These are phyloP conservation scores for Xenopus tropicalis DNA, from an alignment of 2,113 vertebrate genomes.

Conservation along the genomic window UCB_Xtro_10.0 CM004449.2:94266001-94266500, in stretches of 20 bases:
- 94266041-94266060: constrained; percentile 59
- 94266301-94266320: background rate
- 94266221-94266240: background rate
- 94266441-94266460: constrained; percentile 13
- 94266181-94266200: constrained; percentile 19
- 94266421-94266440: background rate
- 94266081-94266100: constrained; percentile 61
- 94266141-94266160: background rate
- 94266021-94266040: constrained; percentile 51
- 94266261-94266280: background rate
- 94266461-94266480: background rate
- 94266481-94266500: constrained; percentile 21
- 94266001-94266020: constrained; percentile 58
- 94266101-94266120: constrained; percentile 53
- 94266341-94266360: background rate
- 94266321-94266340: background rate
- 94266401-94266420: background rate
- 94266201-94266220: constrained; percentile 16
- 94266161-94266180: background rate
- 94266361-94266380: too few species aligned
- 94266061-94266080: constrained; percentile 60
- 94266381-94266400: background rate
- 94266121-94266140: constrained; percentile 24
- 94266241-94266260: background rate
- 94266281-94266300: constrained; percentile 10